phyloP scores from a whole-genome alignment of 2,888 invertebrate species.

The Teinopalpus imperialis region DNA sequence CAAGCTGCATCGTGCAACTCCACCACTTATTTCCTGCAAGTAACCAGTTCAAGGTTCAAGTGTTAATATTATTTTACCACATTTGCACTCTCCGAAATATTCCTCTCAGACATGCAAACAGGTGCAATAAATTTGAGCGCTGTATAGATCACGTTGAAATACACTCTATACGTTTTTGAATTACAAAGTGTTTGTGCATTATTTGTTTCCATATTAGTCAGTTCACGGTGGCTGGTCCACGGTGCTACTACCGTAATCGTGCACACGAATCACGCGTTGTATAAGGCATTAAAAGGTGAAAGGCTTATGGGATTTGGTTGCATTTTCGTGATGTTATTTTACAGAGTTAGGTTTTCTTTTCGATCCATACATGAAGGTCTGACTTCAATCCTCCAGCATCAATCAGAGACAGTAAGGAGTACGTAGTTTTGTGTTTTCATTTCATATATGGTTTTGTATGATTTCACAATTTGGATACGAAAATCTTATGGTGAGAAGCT shows the following conservation, averaged over 20 bases:
- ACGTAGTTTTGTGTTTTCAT: no score
- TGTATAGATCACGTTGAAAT: conserved; percentile 26
- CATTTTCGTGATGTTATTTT: not conserved
- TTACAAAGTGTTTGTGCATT: conserved; percentile 25
- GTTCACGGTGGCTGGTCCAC: conserved; percentile 10
- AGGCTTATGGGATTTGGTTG: conserved; percentile 1
- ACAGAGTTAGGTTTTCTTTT: not conserved
- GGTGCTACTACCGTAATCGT: conserved; percentile 6
- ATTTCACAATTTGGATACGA: no score
- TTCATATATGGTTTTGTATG: no score
- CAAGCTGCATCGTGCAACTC: no score
- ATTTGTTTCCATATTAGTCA: conserved; percentile 28
- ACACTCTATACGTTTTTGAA: conserved; percentile 25
- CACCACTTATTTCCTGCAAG: conserved; percentile 6
- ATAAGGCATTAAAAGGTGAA: conserved; percentile 3
- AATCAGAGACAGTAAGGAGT: no score
- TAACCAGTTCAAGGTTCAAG: conserved; percentile 4
- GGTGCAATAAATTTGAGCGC: conserved; percentile 31
- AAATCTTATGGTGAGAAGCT: no score
- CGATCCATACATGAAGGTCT: no score
- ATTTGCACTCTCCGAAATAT: not conserved
- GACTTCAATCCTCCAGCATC: no score
- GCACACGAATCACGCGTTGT: conserved; percentile 1
- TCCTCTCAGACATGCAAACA: conserved; percentile 36
- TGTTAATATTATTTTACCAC: conserved; percentile 13